Base-by-base conservation (phyloP, 2,797 vertebrate genomes). In the Hemitrygon akajei region DNA sequence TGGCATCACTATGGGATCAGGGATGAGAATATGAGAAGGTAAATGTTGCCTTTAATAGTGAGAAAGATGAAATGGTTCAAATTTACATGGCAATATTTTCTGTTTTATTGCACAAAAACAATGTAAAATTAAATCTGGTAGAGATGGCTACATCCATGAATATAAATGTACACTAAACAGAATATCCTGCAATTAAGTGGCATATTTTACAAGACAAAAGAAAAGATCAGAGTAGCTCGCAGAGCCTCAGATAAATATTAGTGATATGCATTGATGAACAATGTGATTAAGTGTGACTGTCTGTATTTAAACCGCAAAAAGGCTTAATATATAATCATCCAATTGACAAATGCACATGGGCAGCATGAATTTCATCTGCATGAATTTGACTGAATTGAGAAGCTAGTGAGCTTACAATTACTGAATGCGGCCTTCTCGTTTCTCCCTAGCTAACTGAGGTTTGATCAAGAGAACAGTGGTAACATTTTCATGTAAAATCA, bases 401-500 rank as follows among this genome's bases (percentile, higher is more conserved):
- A 93, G 91, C 91, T n/a, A 93, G 71, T 76, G 40, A 40, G 71
- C 47, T 75, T 47, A 71, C 91, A 92, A 75, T 47, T 37, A 92
- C 37, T 37, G 34, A 75, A 93, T 27, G 37, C 75, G 91, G 76
- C 91, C 91, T 92, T 71, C 69, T 76, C 69, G 9, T 92, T 93
- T 93, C 40, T 93, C 71, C 25, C 25, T 47, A 14, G 30, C 71
- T 76, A n/a, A 56, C 58, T 40, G 22, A 40, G 71, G 91, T 76
- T 58, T 58, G 47, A 76, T 18, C 91, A 75, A 56, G 25, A 93
- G 25, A 56, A 56, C 10, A 40, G 73, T 2, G 37, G 20, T 22
- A n/a, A 18, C 37, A 30, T 76, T 93, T 93, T 56, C 91, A 93
- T 76, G 37, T 69, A 75, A 75, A 75, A 97, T 96, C 96, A 95